Percentiles rank a stretch among this genome's conserved stretches.
phyloP scores from a whole-genome alignment of 2,113 vertebrate genomes.

The Mastomys natalensis region DNA sequence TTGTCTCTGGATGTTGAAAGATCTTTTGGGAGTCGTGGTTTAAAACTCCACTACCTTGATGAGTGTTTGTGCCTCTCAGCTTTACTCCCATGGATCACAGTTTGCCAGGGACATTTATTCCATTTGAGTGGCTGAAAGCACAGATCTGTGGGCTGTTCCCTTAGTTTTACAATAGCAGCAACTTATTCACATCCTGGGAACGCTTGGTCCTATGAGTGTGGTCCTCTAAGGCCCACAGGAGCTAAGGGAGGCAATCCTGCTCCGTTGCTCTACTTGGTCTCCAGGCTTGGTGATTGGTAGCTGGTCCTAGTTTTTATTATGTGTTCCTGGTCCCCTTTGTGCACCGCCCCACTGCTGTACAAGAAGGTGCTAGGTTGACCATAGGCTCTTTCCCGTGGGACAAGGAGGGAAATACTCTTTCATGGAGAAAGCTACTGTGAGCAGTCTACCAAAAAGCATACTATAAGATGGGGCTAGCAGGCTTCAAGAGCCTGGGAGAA shows the following conservation, averaged over 20 bases:
- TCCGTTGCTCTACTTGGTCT: not conserved
- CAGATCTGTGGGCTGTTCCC: not conserved
- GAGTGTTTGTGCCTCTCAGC: not conserved
- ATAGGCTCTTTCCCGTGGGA: not conserved
- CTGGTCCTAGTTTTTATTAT: constrained; percentile 23
- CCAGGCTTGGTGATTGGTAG: not conserved
- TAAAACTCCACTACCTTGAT: not conserved
- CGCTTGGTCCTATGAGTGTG: not conserved
- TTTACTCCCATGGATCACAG: not conserved
- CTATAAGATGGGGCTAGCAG: not conserved
- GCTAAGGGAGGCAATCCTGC: not conserved
- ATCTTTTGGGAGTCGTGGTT: not conserved
- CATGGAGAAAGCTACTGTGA: not conserved
- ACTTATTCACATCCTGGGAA: not conserved
- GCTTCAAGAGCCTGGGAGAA: not conserved
- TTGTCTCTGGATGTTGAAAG: not conserved
- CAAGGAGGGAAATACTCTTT: not conserved
- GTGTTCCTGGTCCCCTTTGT: not conserved
- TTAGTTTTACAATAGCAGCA: constrained; percentile 4
- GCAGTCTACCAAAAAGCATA: constrained; percentile 42
- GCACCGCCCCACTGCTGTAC: not conserved
- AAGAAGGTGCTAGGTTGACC: constrained; percentile 9
- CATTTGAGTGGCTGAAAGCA: not conserved
- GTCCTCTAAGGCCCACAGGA: not conserved
- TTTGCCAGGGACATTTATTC: not conserved